Evolutionary conservation across 2,113 vertebrate genomes (phyloP), one percentile per base, ranked within the genome.

Genomic region (Rhynchopsitta pachyrhyncha): DNA sequence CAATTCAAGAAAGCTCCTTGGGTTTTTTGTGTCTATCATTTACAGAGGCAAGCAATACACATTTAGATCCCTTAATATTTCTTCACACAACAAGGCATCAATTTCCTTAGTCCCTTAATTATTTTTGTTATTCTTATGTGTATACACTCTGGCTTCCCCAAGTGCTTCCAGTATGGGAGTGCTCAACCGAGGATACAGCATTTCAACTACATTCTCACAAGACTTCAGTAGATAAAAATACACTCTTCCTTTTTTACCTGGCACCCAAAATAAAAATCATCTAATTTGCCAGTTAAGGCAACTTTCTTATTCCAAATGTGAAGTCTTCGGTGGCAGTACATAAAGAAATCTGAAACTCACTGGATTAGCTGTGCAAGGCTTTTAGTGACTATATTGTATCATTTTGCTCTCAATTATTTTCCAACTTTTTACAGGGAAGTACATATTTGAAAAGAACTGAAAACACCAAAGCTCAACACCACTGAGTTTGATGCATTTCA

Each of bases 11-110:
- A 66, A 84, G 59, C 68, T 92, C 55, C 64, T 67, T 74, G 68
- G 55, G 52, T 44, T 74, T 78, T 88, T 70, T 79, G 60, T 70
- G 76, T 60, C 86, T 87, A 52, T 91, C 88, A 88, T 82, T 95
- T 52, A 18, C 60, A n/a, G 9, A 35, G 74, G 52, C 41, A 62
- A 95, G 63, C 13, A 29, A 63, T 53, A 69, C 59, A 52, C 44
- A 88, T 94, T 95, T 60, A 63, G 33, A 31, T 89, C 42, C 67
- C 59, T 64, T 29, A 11, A 63, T 93, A 70, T 86, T 86, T 81
- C 78, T 60, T 85, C 85, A 17, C 28, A 28, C 67, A 73, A 91
- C 93, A 64, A 83, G 67, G 25, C 85, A 87, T 96, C 76, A 84
- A 78, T 95, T 62, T 70, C 59, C 31, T 39, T 1, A 53, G 69